These are phyloP conservation scores for Drosophila nr. perissopoda DNA, from an alignment of 2,888 invertebrate species.

Conservation along the genomic window DNA sequence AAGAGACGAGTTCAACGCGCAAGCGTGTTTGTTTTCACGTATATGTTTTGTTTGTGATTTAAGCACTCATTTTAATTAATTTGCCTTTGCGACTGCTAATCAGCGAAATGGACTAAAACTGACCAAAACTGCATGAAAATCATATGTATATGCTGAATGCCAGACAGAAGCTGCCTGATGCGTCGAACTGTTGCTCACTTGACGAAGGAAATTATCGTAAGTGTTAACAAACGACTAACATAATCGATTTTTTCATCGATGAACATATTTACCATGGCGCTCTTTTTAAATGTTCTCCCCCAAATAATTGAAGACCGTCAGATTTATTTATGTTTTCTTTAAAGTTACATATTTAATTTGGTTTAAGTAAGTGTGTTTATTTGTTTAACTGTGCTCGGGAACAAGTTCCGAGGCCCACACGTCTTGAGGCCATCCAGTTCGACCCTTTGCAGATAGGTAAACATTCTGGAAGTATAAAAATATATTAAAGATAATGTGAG, in stretches of 20 bases:
- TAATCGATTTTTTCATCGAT: background rate
- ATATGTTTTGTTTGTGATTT: conserved; percentile 37
- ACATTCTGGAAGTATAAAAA: conserved; percentile 73
- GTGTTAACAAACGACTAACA: conserved; percentile 5
- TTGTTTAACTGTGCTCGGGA: conserved; percentile 87
- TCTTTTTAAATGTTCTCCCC: background rate
- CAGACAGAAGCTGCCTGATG: conserved; percentile 22
- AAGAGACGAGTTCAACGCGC: conserved; percentile 35
- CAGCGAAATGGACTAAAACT: conserved; percentile 43
- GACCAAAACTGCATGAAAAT: conserved; percentile 28
- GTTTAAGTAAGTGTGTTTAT: background rate
- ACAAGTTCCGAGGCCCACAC: conserved; percentile 95
- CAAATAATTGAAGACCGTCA: background rate
- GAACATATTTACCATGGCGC: background rate
- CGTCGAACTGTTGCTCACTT: conserved; percentile 1
- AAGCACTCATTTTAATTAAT: conserved; percentile 60
- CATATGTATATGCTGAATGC: conserved; percentile 23
- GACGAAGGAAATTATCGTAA: background rate
- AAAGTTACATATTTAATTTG: background rate
- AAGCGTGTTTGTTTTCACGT: conserved; percentile 47
- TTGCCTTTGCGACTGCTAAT: conserved; percentile 41
- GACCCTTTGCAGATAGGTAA: conserved; percentile 87
- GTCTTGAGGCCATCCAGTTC: conserved; percentile 98
- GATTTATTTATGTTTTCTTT: background rate
- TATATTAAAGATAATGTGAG: background rate